Evolutionary conservation across 35 echinoderm and acorn worm genomes (phyloP).

Genomic region (Stichopus chloronotus): DNA sequence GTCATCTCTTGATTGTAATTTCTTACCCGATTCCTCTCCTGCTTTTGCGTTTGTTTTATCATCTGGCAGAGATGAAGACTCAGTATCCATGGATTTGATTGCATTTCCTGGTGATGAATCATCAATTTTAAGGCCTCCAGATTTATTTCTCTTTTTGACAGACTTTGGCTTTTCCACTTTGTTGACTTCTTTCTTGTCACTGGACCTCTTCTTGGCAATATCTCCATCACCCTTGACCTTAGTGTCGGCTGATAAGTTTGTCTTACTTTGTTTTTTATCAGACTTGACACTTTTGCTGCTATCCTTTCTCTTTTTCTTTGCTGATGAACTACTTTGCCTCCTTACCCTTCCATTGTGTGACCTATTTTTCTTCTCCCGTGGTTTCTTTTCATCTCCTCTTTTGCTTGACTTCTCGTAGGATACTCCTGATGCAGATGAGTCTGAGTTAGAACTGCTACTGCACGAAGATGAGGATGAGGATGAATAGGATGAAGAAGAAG

Average conservation of each 20-base stretch:
- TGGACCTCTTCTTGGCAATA: no score
- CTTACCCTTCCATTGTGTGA: not conserved
- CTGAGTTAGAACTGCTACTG: slow-evolving; percentile 12
- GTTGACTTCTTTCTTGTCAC: no score
- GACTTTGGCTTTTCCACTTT: no score
- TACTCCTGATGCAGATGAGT: not conserved
- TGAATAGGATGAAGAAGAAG: slow-evolving; percentile 8
- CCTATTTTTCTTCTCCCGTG: not conserved
- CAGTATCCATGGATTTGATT: not conserved
- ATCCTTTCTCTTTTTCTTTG: slow-evolving; percentile 2
- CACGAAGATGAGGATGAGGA: slow-evolving; percentile 21
- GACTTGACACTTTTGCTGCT: not conserved
- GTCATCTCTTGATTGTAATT: not conserved
- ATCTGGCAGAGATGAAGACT: not conserved
- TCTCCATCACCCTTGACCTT: no score
- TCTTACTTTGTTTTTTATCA: not conserved
- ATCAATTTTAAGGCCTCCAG: not conserved
- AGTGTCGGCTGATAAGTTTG: not conserved
- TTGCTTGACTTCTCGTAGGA: not conserved
- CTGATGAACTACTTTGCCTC: not conserved
- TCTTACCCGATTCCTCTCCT: not conserved
- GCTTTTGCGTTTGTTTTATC: not conserved
- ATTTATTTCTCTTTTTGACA: not conserved
- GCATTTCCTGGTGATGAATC: not conserved
- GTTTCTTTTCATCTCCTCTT: not conserved